Evolutionary conservation across 2,797 vertebrate species (phyloP).

Genomic region (Pseudotriccus pelzelni): DNA sequence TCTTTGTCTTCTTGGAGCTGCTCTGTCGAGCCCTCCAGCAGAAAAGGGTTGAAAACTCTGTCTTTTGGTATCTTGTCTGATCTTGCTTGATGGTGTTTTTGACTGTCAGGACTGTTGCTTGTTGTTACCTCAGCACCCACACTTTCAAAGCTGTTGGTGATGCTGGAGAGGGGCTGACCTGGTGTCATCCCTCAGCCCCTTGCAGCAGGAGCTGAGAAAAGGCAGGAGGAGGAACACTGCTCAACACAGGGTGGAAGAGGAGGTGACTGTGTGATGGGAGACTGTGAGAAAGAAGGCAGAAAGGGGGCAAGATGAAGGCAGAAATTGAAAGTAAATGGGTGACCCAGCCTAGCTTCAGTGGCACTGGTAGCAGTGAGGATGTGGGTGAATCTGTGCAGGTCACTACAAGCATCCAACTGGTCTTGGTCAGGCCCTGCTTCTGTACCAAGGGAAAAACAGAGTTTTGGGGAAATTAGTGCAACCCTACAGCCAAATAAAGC

Average conservation of each 20-base stretch:
- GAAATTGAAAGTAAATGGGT: neutral
- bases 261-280: neutral
- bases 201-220: neutral
- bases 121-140: fast-evolving
- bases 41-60: neutral
- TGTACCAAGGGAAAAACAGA: neutral
- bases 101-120: neutral
- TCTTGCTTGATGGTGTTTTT: neutral
- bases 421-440: neutral
- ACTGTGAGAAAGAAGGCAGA: neutral
- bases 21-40: neutral
- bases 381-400: neutral
- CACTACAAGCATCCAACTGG: fast-evolving
- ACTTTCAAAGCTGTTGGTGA: neutral
- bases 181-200: fast-evolving
- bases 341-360: neutral
- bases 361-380: neutral
- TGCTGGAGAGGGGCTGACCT: fast-evolving
- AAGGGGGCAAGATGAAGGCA: neutral
- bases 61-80: neutral
- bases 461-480: neutral
- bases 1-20: neutral
- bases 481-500: neutral
- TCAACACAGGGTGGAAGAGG: fast-evolving
- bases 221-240: neutral